phyloP scores from a whole-genome alignment of 30 jellyfish, hydroid and myxozoan genomes.

The Cassiopea andromeda region DNA sequence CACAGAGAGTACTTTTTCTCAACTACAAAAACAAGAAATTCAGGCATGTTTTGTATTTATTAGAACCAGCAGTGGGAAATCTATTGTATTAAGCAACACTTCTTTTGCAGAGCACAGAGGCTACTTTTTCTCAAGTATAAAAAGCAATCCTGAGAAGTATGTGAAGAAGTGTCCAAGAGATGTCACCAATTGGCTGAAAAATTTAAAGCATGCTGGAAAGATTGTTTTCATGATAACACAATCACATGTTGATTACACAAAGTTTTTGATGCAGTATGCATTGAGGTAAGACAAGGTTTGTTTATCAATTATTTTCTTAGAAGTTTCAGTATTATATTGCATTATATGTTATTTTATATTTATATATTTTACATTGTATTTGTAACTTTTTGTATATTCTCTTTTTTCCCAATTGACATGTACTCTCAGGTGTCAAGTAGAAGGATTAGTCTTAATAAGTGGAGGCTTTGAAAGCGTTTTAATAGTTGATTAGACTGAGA shows the following conservation, averaged over 20 bases:
- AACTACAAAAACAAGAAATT: not conserved
- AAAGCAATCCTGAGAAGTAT: conserved; percentile 50
- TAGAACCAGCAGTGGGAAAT: too few species aligned
- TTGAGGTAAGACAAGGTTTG: conserved; percentile 70
- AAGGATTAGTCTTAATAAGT: too few species aligned
- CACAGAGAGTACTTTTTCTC: too few species aligned
- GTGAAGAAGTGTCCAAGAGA: conserved; percentile 82
- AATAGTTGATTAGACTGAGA: too few species aligned
- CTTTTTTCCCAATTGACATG: too few species aligned
- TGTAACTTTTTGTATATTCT: too few species aligned
- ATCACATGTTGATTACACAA: conserved; percentile 79
- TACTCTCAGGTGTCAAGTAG: too few species aligned
- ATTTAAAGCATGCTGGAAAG: conserved; percentile 77
- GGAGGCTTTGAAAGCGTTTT: too few species aligned
- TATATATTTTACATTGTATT: too few species aligned
- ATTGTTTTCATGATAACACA: conserved; percentile 74
- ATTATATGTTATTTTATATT: not conserved
- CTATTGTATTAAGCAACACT: too few species aligned
- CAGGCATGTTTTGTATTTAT: not conserved
- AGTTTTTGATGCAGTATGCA: conserved; percentile 83
- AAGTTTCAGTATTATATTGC: not conserved
- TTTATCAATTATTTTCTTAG: not conserved
- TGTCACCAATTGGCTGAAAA: conserved; percentile 72
- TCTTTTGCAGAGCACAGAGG: conserved; percentile 75
- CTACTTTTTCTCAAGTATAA: conserved; percentile 76